These are phyloP conservation scores for Myiozetetes cayanensis DNA, from an alignment of 2,113 vertebrate genomes.

Conservation along the genomic window DNA sequence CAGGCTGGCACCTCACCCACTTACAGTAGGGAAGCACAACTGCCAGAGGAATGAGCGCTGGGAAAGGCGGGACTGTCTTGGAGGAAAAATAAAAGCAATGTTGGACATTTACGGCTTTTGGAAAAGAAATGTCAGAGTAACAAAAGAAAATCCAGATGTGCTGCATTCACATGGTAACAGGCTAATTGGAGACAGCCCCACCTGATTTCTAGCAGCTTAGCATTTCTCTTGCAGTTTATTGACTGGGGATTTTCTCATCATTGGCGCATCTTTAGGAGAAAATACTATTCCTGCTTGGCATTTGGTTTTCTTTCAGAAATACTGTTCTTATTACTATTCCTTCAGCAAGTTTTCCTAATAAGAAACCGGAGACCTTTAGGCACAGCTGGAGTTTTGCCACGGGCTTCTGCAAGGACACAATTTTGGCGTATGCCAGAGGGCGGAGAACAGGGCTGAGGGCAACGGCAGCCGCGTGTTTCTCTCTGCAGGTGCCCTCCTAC, in stretches of 20 bases:
- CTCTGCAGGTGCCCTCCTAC: neutral
- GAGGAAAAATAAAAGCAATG: neutral
- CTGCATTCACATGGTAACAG: neutral
- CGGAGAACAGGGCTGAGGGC: neutral
- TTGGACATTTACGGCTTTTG: neutral
- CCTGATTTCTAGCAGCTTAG: conserved; percentile 17
- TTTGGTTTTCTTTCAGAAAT: conserved; percentile 1
- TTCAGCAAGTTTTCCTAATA: neutral
- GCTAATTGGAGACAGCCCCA: neutral
- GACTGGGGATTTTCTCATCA: conserved; percentile 6
- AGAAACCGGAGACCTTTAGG: neutral
- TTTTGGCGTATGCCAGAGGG: neutral
- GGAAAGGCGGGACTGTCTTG: neutral
- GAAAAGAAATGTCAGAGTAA: conserved; percentile 42
- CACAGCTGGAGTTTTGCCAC: neutral
- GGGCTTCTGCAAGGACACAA: neutral
- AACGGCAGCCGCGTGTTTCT: neutral
- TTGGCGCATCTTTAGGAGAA: neutral
- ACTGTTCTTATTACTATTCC: neutral
- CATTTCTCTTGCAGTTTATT: neutral
- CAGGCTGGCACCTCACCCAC: neutral
- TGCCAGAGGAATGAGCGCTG: neutral
- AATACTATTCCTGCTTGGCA: neutral
- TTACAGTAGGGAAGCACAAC: neutral
- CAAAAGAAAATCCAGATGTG: conserved; percentile 50